phyloP scores from a whole-genome alignment of 1,140 invertebrate genomes.

The Trichonephila clavata region DNA sequence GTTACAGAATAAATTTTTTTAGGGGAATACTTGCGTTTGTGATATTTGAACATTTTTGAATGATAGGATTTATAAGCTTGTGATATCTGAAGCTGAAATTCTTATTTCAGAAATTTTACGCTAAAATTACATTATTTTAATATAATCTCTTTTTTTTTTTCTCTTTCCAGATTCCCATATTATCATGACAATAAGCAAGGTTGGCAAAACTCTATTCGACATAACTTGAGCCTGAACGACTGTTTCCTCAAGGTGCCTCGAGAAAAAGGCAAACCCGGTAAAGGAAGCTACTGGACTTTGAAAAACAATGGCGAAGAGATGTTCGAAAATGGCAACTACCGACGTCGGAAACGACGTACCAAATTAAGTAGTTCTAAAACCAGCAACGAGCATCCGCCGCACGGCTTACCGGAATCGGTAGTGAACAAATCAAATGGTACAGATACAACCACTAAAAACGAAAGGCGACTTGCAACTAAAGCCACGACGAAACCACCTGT shows the following conservation, averaged over 20 bases:
- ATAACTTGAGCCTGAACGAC: conserved; percentile 85
- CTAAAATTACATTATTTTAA: no score
- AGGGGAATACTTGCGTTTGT: no score
- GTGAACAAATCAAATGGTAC: background rate
- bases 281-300: conserved; percentile 86
- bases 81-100: no score
- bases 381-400: background rate
- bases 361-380: conserved; percentile 83
- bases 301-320: conserved; percentile 84
- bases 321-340: conserved; percentile 86
- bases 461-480: conserved; percentile 14
- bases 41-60: no score
- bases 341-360: conserved; percentile 84
- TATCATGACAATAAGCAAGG: conserved; percentile 85
- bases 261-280: conserved; percentile 84
- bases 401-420: background rate
- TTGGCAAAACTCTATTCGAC: conserved; percentile 86
- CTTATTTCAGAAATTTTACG: no score
- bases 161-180: conserved; percentile 82
- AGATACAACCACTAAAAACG: background rate
- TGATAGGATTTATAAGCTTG: no score
- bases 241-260: conserved; percentile 84
- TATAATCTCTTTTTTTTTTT: background rate
- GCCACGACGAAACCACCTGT: background rate
- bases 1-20: no score